Evolutionary conservation across 2,888 invertebrate genomes (phyloP).

Genomic region (Cheilosia urbana): DNA sequence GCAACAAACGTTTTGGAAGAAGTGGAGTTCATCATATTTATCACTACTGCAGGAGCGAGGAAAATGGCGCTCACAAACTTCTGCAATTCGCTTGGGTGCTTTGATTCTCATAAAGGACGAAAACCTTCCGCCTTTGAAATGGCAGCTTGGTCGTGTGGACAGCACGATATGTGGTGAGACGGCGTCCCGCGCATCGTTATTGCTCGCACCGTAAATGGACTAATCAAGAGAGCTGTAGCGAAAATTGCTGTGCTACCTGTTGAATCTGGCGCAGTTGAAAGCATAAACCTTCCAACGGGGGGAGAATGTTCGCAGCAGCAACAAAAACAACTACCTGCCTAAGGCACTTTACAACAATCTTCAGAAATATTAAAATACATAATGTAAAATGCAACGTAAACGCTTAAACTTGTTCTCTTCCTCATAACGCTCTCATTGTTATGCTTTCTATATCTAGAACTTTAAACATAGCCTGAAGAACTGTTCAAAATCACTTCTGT

Average conservation of each 20-base stretch:
- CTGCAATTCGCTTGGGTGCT: slow-evolving; percentile 6
- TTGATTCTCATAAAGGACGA: slow-evolving; percentile 60
- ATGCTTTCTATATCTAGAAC: too few relatives aligned
- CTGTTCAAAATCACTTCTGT: too few relatives aligned
- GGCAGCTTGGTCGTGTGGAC: slow-evolving; percentile 63
- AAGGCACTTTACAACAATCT: accelerated
- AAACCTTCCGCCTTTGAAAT: slow-evolving; percentile 54
- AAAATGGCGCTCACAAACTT: slow-evolving; percentile 68
- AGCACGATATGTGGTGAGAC: slow-evolving; percentile 21
- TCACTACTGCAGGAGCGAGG: slow-evolving; percentile 64
- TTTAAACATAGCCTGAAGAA: too few relatives aligned
- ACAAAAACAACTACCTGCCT: not conserved
- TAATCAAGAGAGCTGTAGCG: slow-evolving; percentile 31
- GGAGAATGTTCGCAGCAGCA: slow-evolving; percentile 36
- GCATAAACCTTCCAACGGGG: slow-evolving; percentile 41
- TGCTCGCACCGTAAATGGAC: slow-evolving; percentile 28
- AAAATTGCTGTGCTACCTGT: slow-evolving; percentile 47
- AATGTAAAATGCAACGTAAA: too few relatives aligned
- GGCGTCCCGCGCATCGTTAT: slow-evolving; percentile 21
- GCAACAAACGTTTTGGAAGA: slow-evolving; percentile 71
- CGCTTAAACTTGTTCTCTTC: too few relatives aligned
- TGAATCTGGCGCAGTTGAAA: slow-evolving; percentile 1
- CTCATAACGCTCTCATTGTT: too few relatives aligned
- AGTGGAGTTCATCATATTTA: slow-evolving; percentile 58
- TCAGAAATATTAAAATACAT: too few relatives aligned